Conservation (phyloP, 2,888 invertebrate genomes). For the Rambutsinella grinnellia region DNA sequence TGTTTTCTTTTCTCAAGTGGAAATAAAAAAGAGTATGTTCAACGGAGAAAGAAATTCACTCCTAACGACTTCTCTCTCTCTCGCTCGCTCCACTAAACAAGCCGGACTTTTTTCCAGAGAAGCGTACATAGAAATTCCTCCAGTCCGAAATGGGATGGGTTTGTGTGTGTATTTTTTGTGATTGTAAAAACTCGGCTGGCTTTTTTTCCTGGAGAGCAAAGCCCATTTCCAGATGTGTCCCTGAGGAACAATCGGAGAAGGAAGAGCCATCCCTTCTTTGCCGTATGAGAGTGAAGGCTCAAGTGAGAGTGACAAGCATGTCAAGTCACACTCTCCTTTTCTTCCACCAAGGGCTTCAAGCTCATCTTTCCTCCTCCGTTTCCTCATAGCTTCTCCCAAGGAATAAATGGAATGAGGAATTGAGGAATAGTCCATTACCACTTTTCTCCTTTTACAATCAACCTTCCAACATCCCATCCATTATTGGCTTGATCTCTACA, state of each 20-base stretch:
- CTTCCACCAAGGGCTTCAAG: conserved; percentile 1
- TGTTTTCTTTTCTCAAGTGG: neutral
- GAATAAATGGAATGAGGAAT: too few species aligned
- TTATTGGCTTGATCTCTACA: conserved; percentile 12
- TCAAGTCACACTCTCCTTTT: too few species aligned
- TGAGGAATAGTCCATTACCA: neutral
- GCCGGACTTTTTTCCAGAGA: neutral
- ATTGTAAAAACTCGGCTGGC: too few species aligned
- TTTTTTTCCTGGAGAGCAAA: too few species aligned
- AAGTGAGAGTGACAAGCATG: too few species aligned
- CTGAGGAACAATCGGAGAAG: too few species aligned
- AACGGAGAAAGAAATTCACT: neutral
- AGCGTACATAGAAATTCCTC: neutral
- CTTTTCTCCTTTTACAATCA: neutral
- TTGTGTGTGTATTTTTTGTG: too few species aligned
- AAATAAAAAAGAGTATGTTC: neutral
- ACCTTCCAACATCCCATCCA: conserved; percentile 12
- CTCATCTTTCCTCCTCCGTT: neutral
- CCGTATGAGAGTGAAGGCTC: too few species aligned
- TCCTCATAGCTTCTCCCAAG: conserved; percentile 1
- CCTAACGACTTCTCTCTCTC: conserved; percentile 1
- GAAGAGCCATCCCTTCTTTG: too few species aligned
- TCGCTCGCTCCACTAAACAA: neutral
- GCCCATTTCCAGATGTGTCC: too few species aligned
- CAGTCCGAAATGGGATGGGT: too few species aligned